Evolutionary conservation across 2,797 vertebrate genomes (phyloP).

Genomic region (Lacerta viridis): DNA sequence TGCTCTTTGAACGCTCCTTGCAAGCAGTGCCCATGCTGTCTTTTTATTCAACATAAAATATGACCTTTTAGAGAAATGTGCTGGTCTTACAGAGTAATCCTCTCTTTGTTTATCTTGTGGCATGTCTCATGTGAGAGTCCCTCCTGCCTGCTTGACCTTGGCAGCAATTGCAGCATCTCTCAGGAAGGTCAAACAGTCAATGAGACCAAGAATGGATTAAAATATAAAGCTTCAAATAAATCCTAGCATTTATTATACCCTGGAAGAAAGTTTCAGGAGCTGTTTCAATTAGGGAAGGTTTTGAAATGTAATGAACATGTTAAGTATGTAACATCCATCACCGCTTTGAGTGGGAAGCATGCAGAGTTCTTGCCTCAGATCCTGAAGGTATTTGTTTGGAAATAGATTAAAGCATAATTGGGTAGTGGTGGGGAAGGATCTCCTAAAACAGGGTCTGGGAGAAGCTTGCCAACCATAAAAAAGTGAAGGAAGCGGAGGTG

Average conservation of each 20-base stretch:
- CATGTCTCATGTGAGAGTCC: constrained; percentile 30
- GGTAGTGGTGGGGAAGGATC: not conserved
- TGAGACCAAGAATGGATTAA: constrained; percentile 60
- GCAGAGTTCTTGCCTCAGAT: not conserved
- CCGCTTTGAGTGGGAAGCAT: constrained; percentile 40
- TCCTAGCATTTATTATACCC: constrained; percentile 42
- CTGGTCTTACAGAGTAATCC: constrained; percentile 51
- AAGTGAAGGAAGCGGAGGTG: not conserved
- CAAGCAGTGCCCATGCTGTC: constrained; percentile 19
- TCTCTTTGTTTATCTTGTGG: constrained; percentile 54
- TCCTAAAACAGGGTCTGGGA: not conserved
- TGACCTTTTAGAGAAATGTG: constrained; percentile 44
- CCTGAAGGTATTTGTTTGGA: not conserved
- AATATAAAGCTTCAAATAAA: constrained; percentile 42
- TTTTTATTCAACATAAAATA: constrained; percentile 19
- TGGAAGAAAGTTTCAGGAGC: constrained; percentile 54
- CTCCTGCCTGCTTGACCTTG: constrained; percentile 56
- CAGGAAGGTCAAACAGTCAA: constrained; percentile 64
- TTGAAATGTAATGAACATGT: constrained; percentile 53
- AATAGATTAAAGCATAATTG: not conserved
- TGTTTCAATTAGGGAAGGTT: constrained; percentile 55
- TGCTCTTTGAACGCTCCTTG: not conserved
- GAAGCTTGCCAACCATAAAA: not conserved
- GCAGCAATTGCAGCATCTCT: constrained; percentile 61
- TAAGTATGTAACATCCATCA: constrained; percentile 36